Conservation (phyloP, 2,888 invertebrate species). For the Himalopsyche anomala region DNA sequence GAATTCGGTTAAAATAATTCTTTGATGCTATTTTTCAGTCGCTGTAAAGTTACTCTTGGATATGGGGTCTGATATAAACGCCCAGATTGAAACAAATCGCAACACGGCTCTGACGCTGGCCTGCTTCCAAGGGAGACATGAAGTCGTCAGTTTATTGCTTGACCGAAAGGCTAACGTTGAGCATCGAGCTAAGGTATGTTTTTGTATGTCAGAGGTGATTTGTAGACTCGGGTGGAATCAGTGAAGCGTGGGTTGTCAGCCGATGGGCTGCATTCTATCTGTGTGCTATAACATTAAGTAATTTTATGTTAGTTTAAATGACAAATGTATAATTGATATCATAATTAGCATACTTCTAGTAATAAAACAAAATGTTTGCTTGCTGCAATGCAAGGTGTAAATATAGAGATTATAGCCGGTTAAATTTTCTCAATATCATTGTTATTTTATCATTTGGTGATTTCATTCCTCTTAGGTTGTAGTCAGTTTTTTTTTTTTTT, state of each 20-base stretch:
- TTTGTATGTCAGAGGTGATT: not conserved
- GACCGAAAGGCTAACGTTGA: constrained; percentile 99
- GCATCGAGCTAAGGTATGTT: constrained; percentile 92
- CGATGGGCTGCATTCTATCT: no score
- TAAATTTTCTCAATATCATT: no score
- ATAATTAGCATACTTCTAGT: no score
- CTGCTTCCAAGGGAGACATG: constrained; percentile 99
- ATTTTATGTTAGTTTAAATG: no score
- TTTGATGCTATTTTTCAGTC: constrained; percentile 75
- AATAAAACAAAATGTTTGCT: no score
- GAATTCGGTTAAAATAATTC: not conserved
- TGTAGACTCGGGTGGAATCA: not conserved
- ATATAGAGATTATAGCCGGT: no score
- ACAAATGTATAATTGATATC: no score
- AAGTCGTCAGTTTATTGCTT: constrained; percentile 96
- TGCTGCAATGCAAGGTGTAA: no score
- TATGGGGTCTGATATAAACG: constrained; percentile 99
- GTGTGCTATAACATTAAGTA: no score
- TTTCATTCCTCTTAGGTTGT: no score
- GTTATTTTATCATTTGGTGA: no score
- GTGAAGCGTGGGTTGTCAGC: not conserved
- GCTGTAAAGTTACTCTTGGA: constrained; percentile 96
- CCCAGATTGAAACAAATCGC: constrained; percentile 99
- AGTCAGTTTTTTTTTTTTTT: no score
- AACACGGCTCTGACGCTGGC: constrained; percentile 99